These are phyloP conservation scores for Ruditapes philippinarum DNA, from an alignment of 1,140 invertebrate species.

Conservation along the genomic window DNA sequence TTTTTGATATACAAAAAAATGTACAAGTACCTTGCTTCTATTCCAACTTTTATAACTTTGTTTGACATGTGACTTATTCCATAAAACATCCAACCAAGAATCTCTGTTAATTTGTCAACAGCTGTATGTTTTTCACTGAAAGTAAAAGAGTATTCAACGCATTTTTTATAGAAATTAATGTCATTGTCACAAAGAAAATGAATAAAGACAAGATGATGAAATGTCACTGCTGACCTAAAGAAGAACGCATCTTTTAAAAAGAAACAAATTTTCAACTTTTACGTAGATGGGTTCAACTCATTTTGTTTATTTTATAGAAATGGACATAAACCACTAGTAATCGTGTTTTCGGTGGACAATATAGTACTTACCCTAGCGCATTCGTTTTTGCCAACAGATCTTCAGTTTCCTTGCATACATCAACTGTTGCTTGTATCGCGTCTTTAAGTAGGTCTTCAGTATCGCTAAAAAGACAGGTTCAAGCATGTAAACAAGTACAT, in stretches of 20 bases:
- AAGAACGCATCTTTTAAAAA: too few species aligned
- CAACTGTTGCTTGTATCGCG: slow-evolving; percentile 4
- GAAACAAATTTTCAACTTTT: too few species aligned
- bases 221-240: too few species aligned
- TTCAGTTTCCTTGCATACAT: slow-evolving; percentile 11
- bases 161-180: too few species aligned
- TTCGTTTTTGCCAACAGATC: neutral
- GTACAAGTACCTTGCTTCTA: slow-evolving; percentile 61
- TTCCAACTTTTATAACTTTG: slow-evolving; percentile 51
- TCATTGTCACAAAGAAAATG: too few species aligned
- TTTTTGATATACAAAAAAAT: too few species aligned
- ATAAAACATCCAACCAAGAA: slow-evolving; percentile 56
- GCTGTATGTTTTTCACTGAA: slow-evolving; percentile 42
- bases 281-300: too few species aligned
- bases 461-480: slow-evolving; percentile 21
- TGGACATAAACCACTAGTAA: too few species aligned
- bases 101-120: neutral
- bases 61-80: slow-evolving; percentile 44
- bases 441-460: neutral
- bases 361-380: slow-evolving; percentile 25
- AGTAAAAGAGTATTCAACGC: neutral
- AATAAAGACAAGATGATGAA: too few species aligned
- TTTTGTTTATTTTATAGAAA: too few species aligned
- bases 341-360: too few species aligned
- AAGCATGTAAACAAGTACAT: too few species aligned